Evolutionary conservation across 2,113 vertebrate genomes (phyloP), one percentile per base, ranked within the genome.

Genomic region (Seriola quinqueradiata): DNA sequence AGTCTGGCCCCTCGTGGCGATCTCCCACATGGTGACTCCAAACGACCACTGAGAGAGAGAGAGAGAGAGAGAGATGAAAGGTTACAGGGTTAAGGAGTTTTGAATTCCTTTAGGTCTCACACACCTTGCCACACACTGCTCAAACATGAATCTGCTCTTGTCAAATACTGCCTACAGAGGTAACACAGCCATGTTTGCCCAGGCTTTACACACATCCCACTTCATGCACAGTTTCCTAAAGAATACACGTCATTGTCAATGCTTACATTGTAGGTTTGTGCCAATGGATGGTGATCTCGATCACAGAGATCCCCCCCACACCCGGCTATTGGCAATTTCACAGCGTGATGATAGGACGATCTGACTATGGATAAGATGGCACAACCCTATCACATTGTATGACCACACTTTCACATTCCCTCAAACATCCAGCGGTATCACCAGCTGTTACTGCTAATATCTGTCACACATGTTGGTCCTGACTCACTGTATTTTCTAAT

Each of bases 1-100:
- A 1, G 97, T 98, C 89, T 98, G 97, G 28, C 97, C 97, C 11
- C 97, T 93, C 0, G 97, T 97, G 40, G 97, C 97, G 14, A 98
- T 97, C 89, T 98, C 97, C 97, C 97, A 98, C 97, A 98, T 98
- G 3, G 97, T 97, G 84, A 98, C 97, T 0, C 97, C 97, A 21
- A 97, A 98, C 0, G 97, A 98, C 97, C 97, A 98, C 97, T 98
- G 86, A 76, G 25, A 36, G 38, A 54, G 14, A 52, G 42, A 58
- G 40, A 74, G 59, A 48, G 5, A 4, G 25, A 50, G 19, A 21
- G n/a, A 70, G 54, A 46, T 40, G 3, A 64, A 57, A 60, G 28
- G 58, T 58, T 57, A 54, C 12, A 7, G 28, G 28, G 44, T 72
- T 82, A 8, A 69, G 21, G 25, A n/a, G 28, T 9, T 59, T 52